Percentiles rank a stretch among this genome's conserved stretches.
Conservation (phyloP, 2,888 invertebrate genomes). For the Cynaeus angustus region DNA sequence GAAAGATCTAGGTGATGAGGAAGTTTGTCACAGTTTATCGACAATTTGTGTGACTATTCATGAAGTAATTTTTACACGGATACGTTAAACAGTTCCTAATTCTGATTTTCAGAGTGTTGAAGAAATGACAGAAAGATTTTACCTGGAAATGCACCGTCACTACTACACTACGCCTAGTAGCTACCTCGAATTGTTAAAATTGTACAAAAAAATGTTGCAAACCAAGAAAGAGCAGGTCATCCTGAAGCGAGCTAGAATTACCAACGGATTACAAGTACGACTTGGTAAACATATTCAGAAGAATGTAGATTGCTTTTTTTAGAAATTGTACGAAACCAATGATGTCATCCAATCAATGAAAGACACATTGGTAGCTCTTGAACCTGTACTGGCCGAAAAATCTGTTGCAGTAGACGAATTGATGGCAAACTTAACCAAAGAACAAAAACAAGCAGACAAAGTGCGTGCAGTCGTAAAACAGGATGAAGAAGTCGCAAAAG, state of each 20-base stretch:
- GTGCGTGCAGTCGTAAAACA: conserved; percentile 85
- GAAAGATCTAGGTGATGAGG: conserved; percentile 73
- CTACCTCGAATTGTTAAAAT: conserved; percentile 88
- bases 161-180: conserved; percentile 95
- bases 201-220: conserved; percentile 82
- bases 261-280: conserved; percentile 80
- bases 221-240: conserved; percentile 82
- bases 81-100: conserved; percentile 76
- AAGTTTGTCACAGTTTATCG: conserved; percentile 74
- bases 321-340: conserved; percentile 89
- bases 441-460: conserved; percentile 87
- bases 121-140: conserved; percentile 83
- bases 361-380: conserved; percentile 85
- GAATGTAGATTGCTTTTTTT: conserved; percentile 60
- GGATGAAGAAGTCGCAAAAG: conserved; percentile 90
- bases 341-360: conserved; percentile 89
- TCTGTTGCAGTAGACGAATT: conserved; percentile 84
- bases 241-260: conserved; percentile 79
- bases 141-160: conserved; percentile 86
- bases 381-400: conserved; percentile 86
- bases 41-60: conserved; percentile 83
- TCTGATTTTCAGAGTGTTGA: conserved; percentile 81
- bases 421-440: conserved; percentile 83
- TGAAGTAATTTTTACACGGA: conserved; percentile 72
- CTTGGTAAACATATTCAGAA: not conserved